Percentiles rank a stretch among this genome's conserved stretches.
Conservation (phyloP, 1,140 invertebrate genomes). For the Drosophila pandora region DNA sequence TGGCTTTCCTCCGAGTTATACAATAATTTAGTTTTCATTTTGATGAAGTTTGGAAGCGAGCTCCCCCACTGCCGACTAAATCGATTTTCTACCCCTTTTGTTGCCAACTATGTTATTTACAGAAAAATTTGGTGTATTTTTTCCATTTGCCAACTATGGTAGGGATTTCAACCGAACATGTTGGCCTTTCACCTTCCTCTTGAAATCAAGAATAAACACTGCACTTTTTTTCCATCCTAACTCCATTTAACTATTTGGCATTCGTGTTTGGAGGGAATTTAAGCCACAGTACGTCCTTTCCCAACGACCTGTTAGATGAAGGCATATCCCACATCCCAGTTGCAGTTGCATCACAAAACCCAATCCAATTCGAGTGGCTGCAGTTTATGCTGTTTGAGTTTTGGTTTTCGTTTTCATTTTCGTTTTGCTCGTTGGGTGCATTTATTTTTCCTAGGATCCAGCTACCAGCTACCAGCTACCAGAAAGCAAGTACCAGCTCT, state of each 20-base stretch:
- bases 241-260: constrained; percentile 29
- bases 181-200: constrained; percentile 12
- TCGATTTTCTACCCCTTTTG: constrained; percentile 47
- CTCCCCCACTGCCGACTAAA: constrained; percentile 49
- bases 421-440: constrained; percentile 24
- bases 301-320: neutral
- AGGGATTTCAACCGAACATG: constrained; percentile 1
- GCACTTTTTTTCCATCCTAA: constrained; percentile 33
- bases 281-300: neutral
- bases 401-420: constrained; percentile 44
- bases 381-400: constrained; percentile 72
- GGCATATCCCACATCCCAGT: constrained; percentile 12
- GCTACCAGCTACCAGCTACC: constrained; percentile 22
- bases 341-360: constrained; percentile 40
- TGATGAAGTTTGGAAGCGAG: constrained; percentile 13
- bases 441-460: constrained; percentile 20
- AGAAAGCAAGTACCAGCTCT: constrained; percentile 24
- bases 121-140: neutral
- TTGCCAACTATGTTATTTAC: constrained; percentile 15
- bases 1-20: constrained; percentile 23
- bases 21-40: constrained; percentile 38
- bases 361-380: constrained; percentile 68
- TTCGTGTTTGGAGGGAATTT: constrained; percentile 17
- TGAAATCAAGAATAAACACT: constrained; percentile 14
- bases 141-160: constrained; percentile 27